Evolutionary conservation across 64 coral and sea anemone genomes (phyloP).

Genomic region (Astreopora myriophthalma): DNA sequence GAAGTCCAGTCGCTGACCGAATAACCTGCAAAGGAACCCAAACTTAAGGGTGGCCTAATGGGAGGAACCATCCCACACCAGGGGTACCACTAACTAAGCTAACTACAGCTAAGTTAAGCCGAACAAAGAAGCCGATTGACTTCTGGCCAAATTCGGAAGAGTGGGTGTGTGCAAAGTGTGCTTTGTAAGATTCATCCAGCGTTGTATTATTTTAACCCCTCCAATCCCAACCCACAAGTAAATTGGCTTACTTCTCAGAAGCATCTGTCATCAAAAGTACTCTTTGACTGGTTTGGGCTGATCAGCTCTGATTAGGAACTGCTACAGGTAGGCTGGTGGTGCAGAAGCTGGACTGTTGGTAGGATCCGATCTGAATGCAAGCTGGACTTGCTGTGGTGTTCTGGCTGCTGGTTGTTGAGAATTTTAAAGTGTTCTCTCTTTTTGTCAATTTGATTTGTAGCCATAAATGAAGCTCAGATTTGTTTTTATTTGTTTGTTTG

Average conservation of each 20-base stretch:
- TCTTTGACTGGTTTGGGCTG: too few relatives aligned
- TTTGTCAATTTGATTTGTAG: too few relatives aligned
- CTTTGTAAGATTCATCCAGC: conserved; percentile 4
- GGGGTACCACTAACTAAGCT: not conserved
- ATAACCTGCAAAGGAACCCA: conserved; percentile 14
- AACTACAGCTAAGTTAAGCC: not conserved
- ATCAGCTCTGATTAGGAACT: too few relatives aligned
- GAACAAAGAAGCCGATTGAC: not conserved
- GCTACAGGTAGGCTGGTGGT: too few relatives aligned
- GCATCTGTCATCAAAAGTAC: not conserved
- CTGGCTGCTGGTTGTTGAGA: too few relatives aligned
- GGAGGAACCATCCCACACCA: not conserved
- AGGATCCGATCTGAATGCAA: too few relatives aligned
- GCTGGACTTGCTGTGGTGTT: too few relatives aligned
- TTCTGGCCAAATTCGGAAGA: conserved; percentile 7
- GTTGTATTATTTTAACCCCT: not conserved
- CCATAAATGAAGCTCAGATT: too few relatives aligned
- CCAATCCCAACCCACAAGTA: not conserved
- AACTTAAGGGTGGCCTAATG: not conserved
- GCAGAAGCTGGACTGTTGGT: too few relatives aligned
- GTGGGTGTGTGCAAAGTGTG: conserved; percentile 14
- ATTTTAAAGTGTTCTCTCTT: too few relatives aligned
- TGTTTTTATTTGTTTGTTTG: too few relatives aligned
- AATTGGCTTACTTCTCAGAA: not conserved
- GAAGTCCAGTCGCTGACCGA: not conserved